Evolutionary conservation across 2,113 vertebrate genomes (phyloP).

Genomic region (Xerus inauris): DNA sequence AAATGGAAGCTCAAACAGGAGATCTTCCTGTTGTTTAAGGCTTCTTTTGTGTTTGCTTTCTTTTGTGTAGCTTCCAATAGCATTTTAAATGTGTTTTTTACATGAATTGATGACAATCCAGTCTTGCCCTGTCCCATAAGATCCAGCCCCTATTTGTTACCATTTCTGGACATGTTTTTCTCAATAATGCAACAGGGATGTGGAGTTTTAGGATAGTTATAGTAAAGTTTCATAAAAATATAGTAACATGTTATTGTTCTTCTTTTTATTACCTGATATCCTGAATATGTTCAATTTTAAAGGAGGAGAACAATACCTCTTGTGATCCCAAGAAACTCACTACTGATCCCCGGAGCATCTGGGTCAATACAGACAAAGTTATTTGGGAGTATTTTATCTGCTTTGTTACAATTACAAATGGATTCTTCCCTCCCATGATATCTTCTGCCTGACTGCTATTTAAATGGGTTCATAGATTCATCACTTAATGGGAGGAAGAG

Average conservation of each 20-base stretch:
- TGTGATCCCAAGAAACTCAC: background rate
- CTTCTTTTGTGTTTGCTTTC: background rate
- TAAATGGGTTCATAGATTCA: background rate
- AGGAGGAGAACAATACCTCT: background rate
- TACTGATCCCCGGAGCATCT: background rate
- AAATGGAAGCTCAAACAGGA: background rate
- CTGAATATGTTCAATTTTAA: background rate
- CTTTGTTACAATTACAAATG: background rate
- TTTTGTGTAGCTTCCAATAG: background rate
- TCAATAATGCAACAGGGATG: background rate
- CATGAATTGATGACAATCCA: background rate
- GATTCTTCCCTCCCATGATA: background rate
- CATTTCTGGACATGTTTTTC: background rate
- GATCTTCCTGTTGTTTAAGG: background rate
- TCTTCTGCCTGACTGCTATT: slow-evolving; percentile 16
- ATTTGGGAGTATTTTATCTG: background rate
- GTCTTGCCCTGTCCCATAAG: background rate
- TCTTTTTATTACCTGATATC: background rate
- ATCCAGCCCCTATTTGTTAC: background rate
- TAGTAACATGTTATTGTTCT: background rate
- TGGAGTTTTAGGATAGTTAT: background rate
- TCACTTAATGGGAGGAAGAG: background rate
- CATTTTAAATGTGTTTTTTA: slow-evolving; percentile 1
- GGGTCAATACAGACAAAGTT: background rate
- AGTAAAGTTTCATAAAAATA: background rate